Evolutionary conservation across 2,888 invertebrate genomes (phyloP).

Genomic region (Synanthedon myopaeformis): DNA sequence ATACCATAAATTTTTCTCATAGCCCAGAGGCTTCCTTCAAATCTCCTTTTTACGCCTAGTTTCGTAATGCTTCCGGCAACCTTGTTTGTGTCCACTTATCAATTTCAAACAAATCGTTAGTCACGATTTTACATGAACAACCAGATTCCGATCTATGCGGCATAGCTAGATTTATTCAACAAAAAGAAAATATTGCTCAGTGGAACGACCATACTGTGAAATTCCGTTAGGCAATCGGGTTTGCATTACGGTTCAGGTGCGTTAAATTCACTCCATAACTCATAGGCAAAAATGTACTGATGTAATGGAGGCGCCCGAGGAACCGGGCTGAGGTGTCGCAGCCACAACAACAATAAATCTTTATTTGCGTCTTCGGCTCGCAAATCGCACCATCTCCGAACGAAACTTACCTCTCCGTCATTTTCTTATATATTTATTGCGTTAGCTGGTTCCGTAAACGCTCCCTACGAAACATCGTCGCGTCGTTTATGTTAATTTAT

Average conservation of each 20-base stretch:
- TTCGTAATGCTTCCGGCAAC: constrained; percentile 22
- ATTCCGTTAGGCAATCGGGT: constrained; percentile 5
- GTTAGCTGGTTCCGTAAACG: constrained; percentile 31
- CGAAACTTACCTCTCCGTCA: constrained; percentile 28
- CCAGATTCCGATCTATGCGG: constrained; percentile 11
- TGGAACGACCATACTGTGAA: neutral
- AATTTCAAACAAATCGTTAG: constrained; percentile 42
- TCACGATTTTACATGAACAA: constrained; percentile 40
- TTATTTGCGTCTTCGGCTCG: constrained; percentile 25
- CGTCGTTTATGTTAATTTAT: constrained; percentile 58
- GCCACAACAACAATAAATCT: constrained; percentile 27
- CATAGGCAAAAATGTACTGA: constrained; percentile 8
- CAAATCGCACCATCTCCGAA: constrained; percentile 24
- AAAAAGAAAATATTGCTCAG: neutral
- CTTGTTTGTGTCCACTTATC: constrained; percentile 35
- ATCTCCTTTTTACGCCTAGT: constrained; percentile 26
- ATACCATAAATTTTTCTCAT: constrained; percentile 40
- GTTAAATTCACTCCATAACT: constrained; percentile 3
- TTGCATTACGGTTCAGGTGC: constrained; percentile 1
- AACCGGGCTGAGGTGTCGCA: constrained; percentile 4
- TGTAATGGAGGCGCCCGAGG: constrained; percentile 6
- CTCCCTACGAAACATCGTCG: constrained; percentile 28
- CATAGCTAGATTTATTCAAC: neutral
- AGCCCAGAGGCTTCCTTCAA: constrained; percentile 40
- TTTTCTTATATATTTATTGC: constrained; percentile 48